Conservation (phyloP, 2,113 vertebrate species). For the Chroicocephalus ridibundus region DNA sequence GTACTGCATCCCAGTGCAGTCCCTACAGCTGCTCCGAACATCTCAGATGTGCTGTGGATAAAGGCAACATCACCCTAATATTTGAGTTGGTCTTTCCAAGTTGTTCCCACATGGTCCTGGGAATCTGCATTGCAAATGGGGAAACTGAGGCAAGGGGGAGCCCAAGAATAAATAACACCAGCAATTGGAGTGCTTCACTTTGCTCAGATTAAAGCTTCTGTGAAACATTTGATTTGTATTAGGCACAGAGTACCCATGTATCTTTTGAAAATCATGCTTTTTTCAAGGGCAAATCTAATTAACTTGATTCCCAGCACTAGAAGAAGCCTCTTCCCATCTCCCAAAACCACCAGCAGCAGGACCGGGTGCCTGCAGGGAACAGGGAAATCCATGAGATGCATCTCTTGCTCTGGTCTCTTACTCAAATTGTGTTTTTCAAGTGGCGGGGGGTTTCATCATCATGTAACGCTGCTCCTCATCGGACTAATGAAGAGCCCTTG, state of each 20-base stretch:
- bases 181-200: not conserved
- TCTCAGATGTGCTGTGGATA: not conserved
- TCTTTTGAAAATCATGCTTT: not conserved
- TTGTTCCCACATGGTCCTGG: not conserved
- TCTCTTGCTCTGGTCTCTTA: not conserved
- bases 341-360: not conserved
- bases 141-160: not conserved
- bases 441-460: not conserved
- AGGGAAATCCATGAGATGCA: not conserved
- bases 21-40: not conserved
- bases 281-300: not conserved
- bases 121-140: not conserved
- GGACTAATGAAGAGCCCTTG: slow-evolving; percentile 10
- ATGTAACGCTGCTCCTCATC: not conserved
- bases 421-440: slow-evolving; percentile 18
- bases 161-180: not conserved
- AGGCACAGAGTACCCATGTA: not conserved
- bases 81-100: not conserved
- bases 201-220: not conserved
- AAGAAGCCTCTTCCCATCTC: not conserved
- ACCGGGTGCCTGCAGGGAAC: not conserved
- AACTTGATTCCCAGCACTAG: not conserved
- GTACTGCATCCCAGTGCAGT: not conserved
- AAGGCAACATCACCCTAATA: not conserved
- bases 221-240: not conserved